These are phyloP conservation scores for Scomberomorus guttatus DNA, from an alignment of 2,797 vertebrate genomes.

Conservation along the genomic window DNA sequence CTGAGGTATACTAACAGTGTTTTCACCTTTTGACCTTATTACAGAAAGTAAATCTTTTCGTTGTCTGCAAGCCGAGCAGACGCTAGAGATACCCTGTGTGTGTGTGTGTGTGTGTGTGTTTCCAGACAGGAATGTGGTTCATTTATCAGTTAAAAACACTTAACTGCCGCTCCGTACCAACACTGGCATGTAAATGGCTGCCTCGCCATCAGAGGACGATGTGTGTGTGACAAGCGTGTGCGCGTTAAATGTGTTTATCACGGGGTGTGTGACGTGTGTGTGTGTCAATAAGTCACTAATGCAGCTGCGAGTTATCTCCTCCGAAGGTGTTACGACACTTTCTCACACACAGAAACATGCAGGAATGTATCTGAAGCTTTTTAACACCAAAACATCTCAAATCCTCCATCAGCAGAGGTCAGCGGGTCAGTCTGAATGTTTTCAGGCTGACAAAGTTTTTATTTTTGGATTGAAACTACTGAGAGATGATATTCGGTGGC, in stretches of 20 bases:
- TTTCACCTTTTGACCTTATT: conserved; percentile 60
- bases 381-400: conserved; percentile 2
- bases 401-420: neutral
- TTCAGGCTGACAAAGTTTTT: neutral
- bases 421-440: neutral
- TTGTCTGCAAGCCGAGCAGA: conserved; percentile 43
- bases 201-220: conserved; percentile 29
- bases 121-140: conserved; percentile 58
- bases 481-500: too few relatives aligned
- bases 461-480: too few relatives aligned
- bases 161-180: conserved; percentile 45
- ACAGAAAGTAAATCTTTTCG: conserved; percentile 50
- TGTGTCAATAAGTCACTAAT: conserved; percentile 45
- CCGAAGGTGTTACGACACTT: conserved; percentile 56
- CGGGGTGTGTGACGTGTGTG: neutral
- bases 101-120: conserved; percentile 18
- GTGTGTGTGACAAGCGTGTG: conserved; percentile 54
- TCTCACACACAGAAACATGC: conserved; percentile 1
- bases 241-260: conserved; percentile 17
- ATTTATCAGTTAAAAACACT: conserved; percentile 73
- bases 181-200: conserved; percentile 72
- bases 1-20: conserved; percentile 44
- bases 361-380: conserved; percentile 1
- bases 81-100: conserved; percentile 27
- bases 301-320: conserved; percentile 69